phyloP scores from a whole-genome alignment of 2,888 invertebrate genomes.

The Ischnus inquisitorius region DNA sequence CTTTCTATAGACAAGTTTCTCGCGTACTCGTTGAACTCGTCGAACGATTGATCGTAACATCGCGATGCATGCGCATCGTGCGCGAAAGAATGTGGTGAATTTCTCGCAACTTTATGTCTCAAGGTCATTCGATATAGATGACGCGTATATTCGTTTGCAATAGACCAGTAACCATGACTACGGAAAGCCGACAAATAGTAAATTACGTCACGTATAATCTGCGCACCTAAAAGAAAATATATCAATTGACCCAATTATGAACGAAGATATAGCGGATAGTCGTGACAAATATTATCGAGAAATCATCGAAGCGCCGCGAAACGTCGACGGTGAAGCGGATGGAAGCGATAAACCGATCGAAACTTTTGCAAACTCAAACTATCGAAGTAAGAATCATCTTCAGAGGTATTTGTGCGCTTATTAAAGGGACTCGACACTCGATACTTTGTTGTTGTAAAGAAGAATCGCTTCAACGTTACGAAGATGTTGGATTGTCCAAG shows the following conservation, averaged over 20 bases:
- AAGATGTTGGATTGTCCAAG: constrained; percentile 52
- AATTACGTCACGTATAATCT: constrained; percentile 15
- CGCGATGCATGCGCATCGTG: not conserved
- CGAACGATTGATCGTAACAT: not conserved
- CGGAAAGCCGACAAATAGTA: constrained; percentile 29
- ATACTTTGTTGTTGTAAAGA: not conserved
- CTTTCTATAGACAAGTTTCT: not conserved
- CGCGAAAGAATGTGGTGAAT: not conserved
- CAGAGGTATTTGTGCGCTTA: not conserved
- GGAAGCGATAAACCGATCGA: constrained; percentile 44
- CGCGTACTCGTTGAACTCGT: not conserved
- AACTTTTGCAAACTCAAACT: constrained; percentile 14
- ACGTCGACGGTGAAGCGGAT: constrained; percentile 48
- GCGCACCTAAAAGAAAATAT: not conserved
- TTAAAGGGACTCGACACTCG: not conserved
- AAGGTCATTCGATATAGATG: constrained; percentile 15
- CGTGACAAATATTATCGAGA: constrained; percentile 7
- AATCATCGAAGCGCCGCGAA: constrained; percentile 54
- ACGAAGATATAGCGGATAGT: constrained; percentile 11
- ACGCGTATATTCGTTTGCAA: not conserved
- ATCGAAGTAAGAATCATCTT: not conserved
- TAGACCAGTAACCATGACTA: constrained; percentile 45
- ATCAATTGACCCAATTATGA: constrained; percentile 26
- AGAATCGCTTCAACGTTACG: not conserved
- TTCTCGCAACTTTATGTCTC: not conserved